Conservation (phyloP, 2,797 vertebrate genomes). For the Sebastes nivosus region DNA sequence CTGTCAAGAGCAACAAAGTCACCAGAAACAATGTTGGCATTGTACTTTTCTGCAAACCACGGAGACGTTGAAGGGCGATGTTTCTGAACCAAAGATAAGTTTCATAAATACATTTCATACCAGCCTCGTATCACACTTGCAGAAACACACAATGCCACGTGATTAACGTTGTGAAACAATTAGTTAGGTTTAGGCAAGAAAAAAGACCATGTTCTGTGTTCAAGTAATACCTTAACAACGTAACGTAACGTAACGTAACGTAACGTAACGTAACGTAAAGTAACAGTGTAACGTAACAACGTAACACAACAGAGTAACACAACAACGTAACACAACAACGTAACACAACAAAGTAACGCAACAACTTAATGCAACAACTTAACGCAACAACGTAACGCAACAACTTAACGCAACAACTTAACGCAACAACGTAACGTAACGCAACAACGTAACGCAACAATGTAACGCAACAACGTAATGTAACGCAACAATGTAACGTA, state of each 20-base stretch:
- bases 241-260: too few relatives aligned
- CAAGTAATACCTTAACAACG: too few relatives aligned
- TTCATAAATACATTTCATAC: too few relatives aligned
- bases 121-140: not conserved
- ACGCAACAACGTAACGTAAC: too few relatives aligned
- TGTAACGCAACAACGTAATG: not conserved
- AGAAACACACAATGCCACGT: not conserved
- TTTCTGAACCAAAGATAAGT: not conserved
- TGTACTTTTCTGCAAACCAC: not conserved
- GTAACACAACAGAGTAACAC: not conserved
- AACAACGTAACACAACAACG: not conserved
- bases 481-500: too few relatives aligned
- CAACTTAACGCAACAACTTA: fast-evolving
- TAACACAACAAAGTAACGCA: not conserved
- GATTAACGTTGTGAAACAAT: not conserved
- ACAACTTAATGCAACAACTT: not conserved
- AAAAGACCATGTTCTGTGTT: too few relatives aligned
- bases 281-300: too few relatives aligned
- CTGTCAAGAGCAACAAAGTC: not conserved
- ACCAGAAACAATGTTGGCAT: too few relatives aligned
- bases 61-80: not conserved
- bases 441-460: not conserved
- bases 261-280: too few relatives aligned
- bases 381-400: not conserved
- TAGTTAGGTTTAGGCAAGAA: not conserved